phyloP scores from a whole-genome alignment of 2,797 vertebrate species.

The Spinus pinus region DNA sequence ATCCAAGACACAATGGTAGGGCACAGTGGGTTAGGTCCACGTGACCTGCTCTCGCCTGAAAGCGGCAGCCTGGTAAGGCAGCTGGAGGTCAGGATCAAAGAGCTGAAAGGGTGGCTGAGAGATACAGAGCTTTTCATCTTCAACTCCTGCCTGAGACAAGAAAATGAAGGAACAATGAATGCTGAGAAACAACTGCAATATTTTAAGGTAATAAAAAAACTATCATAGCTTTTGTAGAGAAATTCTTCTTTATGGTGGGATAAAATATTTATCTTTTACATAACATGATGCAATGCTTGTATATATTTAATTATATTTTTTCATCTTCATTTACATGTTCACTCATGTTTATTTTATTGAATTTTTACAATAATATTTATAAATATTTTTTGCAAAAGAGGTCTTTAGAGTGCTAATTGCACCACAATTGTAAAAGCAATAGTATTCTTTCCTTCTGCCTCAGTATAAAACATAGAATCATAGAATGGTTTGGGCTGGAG shows the following conservation, averaged over 20 bases:
- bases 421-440: background rate
- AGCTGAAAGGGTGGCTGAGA: constrained; percentile 95
- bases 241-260: constrained; percentile 57
- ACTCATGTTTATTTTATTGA: constrained; percentile 24
- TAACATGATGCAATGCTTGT: constrained; percentile 44
- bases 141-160: constrained; percentile 91
- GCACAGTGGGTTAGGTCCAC: constrained; percentile 75
- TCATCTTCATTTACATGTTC: constrained; percentile 40
- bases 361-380: background rate
- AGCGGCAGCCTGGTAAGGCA: constrained; percentile 89
- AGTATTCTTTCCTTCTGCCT: background rate
- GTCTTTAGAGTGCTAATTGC: background rate
- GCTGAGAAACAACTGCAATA: constrained; percentile 80
- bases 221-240: constrained; percentile 60
- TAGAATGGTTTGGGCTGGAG: background rate
- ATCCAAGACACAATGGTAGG: constrained; percentile 74
- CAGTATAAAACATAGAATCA: background rate
- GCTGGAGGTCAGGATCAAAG: constrained; percentile 94
- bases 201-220: constrained; percentile 86
- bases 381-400: background rate
- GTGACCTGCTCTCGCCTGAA: constrained; percentile 88
- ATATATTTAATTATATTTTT: constrained; percentile 47
- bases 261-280: constrained; percentile 67
- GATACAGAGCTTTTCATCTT: constrained; percentile 99
- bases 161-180: constrained; percentile 80